Evolutionary conservation across 2,888 invertebrate genomes (phyloP), one percentile per base, ranked within the genome.

Genomic region (Phyllotreta cruciferae): DNA sequence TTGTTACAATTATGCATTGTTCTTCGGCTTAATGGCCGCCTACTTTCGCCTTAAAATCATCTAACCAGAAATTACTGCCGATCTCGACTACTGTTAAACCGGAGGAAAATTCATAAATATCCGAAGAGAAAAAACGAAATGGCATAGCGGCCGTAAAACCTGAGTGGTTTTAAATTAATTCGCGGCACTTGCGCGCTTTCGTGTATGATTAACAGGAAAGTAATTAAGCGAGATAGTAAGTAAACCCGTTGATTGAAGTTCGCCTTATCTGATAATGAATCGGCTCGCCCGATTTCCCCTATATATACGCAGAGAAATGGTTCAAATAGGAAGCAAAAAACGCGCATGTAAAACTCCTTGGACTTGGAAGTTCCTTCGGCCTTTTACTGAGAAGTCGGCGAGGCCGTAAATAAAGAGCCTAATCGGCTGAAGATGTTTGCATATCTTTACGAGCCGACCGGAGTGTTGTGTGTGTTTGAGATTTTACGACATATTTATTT

Each of bases 351-450:
- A n/a, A n/a, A n/a, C n/a, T n/a, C n/a, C n/a, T n/a, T n/a, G n/a
- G 24, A 24, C 24, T 24, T 4, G 24, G 24, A 24, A 1, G 24
- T 24, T 4, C 24, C 4, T 24, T 24, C 24, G 24, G 24, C 24
- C 24, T 24, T 24, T 24, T 24, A 24, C 24, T 24, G 24, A 24
- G 24, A 9, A 64, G 66, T 62, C 69, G 68, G 71, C 64, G 66
- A 70, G 70, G 67, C 68, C 70, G 70, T 71, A 71, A 69, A 70
- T 70, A 72, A 71, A 69, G 67, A 66, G 63, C 66, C 66, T 70
- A 70, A 70, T 70, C 70, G 67, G 24, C 68, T 68, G 63, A 66
- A 68, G 68, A 68, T 72, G 70, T 71, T 69, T 72, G 70, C 68
- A 66, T 70, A 66, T 65, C 63, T 69, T 63, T 63, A 69, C 62